Evolutionary conservation across 30 jellyfish, hydroid and myxozoan genomes (phyloP).

Genomic region (Turritopsis rubra): DNA sequence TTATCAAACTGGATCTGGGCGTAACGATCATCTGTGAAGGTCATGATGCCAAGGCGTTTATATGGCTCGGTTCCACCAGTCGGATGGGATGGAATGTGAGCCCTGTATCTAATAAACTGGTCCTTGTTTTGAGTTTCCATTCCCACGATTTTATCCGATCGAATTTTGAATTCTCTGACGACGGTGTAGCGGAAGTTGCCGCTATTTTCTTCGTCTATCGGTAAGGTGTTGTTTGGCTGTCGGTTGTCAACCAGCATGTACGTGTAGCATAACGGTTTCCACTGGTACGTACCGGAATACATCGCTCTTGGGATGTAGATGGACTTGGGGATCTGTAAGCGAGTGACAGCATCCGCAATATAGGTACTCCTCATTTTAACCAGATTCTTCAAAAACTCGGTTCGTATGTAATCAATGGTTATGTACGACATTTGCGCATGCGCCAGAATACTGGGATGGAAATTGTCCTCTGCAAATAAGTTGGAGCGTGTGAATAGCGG

Average conservation of each 20-base stretch:
- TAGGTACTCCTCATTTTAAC: slow-evolving; percentile 85
- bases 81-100: slow-evolving; percentile 76
- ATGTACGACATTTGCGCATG: slow-evolving; percentile 99
- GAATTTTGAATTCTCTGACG: slow-evolving; percentile 83
- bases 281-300: slow-evolving; percentile 69
- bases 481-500: slow-evolving; percentile 91
- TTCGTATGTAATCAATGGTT: slow-evolving; percentile 88
- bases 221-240: slow-evolving; percentile 80
- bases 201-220: slow-evolving; percentile 49
- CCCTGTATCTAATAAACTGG: slow-evolving; percentile 66
- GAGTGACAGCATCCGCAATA: slow-evolving; percentile 90
- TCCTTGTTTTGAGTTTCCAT: slow-evolving; percentile 83
- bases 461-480: slow-evolving; percentile 89
- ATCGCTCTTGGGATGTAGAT: slow-evolving; percentile 88
- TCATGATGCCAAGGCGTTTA: slow-evolving; percentile 84
- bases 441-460: slow-evolving; percentile 95
- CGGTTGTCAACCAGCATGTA: slow-evolving; percentile 92
- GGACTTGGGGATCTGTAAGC: slow-evolving; percentile 82
- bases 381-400: slow-evolving; percentile 90
- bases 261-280: slow-evolving; percentile 96
- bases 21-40: slow-evolving; percentile 93
- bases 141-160: slow-evolving; percentile 94
- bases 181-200: slow-evolving; percentile 87
- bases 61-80: slow-evolving; percentile 67
- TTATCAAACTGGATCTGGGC: slow-evolving; percentile 75